A percentile compares a stretch with the other conserved stretches of the same genome.
Conservation (phyloP, 1,140 invertebrate genomes). For the Drosophila lacteicornis region DNA sequence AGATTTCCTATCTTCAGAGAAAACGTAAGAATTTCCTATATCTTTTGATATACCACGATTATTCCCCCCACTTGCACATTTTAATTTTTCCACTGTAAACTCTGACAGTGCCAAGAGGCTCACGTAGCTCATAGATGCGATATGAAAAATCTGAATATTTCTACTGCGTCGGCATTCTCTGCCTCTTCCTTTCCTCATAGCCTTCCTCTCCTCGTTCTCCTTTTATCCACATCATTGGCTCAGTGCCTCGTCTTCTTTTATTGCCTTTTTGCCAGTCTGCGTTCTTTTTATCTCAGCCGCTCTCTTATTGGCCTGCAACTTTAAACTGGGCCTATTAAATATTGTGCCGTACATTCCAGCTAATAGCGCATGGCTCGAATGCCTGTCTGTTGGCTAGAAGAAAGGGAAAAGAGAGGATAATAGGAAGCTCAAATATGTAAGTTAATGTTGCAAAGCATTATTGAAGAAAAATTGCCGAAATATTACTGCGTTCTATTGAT, state of each 20-base stretch:
- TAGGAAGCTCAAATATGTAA: slow-evolving; percentile 5
- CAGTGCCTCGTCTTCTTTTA: slow-evolving; percentile 35
- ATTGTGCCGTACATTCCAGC: slow-evolving; percentile 37
- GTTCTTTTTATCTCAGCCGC: slow-evolving; percentile 52
- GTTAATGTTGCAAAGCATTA: slow-evolving; percentile 5
- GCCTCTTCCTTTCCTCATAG: background rate
- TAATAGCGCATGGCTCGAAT: slow-evolving; percentile 49
- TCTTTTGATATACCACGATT: background rate
- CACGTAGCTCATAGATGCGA: slow-evolving; percentile 58
- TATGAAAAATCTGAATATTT: slow-evolving; percentile 46
- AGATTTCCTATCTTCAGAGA: background rate
- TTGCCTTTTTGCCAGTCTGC: slow-evolving; percentile 35
- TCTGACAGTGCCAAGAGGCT: slow-evolving; percentile 23
- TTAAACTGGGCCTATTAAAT: slow-evolving; percentile 57
- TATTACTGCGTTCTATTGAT: background rate
- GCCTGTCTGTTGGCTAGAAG: slow-evolving; percentile 14
- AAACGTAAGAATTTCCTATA: background rate
- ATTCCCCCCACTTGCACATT: background rate
- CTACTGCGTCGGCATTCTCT: slow-evolving; percentile 14
- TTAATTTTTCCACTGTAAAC: slow-evolving; percentile 8
- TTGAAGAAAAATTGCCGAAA: background rate
- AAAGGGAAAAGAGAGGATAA: background rate
- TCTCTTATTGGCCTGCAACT: slow-evolving; percentile 44
- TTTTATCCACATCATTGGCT: slow-evolving; percentile 47
- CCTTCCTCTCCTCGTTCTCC: slow-evolving; percentile 1